Evolutionary conservation across 2,888 invertebrate genomes (phyloP), one percentile per base, ranked within the genome.

Genomic region (Serrognathus titanus): DNA sequence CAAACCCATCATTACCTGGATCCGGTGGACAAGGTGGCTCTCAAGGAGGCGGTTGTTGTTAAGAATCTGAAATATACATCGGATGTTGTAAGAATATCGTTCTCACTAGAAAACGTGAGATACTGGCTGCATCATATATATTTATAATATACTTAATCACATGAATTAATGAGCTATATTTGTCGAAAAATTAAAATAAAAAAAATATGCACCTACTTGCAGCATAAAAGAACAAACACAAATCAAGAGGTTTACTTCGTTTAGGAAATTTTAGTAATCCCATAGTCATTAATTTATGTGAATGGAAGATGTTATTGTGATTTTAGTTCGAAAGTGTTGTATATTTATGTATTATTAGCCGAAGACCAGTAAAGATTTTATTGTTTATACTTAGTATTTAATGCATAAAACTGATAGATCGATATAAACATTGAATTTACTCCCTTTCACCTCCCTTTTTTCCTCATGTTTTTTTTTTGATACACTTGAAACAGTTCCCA

Each of bases 31-130:
- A 89, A 63, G 90, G 91, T 59, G 87, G 86, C 46, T 86, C 85
- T 74, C 90, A 91, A 71, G 90, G 91, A 65, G 92, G 93, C 65
- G 94, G 95, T 75, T 97, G 97, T 82, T 97, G 92, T 86, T 92
- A 76, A 31, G 39, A 58, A 36, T 13, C 39, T 16, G 31, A 89
- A 86, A 59, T 60, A 59, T 61, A 64, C 66, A 63, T 62, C 61
- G 61, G 62, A 59, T 59, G 63, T 43, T 57, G 51, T 48, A 52
- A 45, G 48, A n/a, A 49, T 46, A 52, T 55, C 52, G 53, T 38
- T 58, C 55, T 58, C 55, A 35, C 47, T 51, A 51, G 41, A 37
- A 48, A 45, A 55, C 13, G 45, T 58, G 58, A 51, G 58, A 55
- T 24, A 48, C 45, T 52, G 51, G 40, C 54, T 55, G 54, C 38